Percentiles rank a stretch among this genome's conserved stretches.
Evolutionary conservation across 2,113 vertebrate genomes (phyloP).

Genomic region (Pterocles orientalis): DNA sequence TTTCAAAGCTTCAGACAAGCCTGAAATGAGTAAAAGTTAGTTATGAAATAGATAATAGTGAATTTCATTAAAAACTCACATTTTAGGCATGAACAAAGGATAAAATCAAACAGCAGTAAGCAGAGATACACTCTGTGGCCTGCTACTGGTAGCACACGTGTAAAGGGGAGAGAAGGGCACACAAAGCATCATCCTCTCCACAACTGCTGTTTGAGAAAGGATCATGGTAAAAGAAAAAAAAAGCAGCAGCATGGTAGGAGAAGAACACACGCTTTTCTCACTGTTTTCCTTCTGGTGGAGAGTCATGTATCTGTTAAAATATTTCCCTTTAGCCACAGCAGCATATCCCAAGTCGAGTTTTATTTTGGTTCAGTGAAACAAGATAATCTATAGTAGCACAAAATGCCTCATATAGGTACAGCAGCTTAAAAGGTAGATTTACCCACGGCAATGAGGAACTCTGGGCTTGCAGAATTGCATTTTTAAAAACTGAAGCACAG

Average conservation of each 20-base stretch:
- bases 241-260: accelerated
- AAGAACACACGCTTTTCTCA: neutral
- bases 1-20: neutral
- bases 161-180: neutral
- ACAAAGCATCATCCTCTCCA: neutral
- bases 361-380: neutral
- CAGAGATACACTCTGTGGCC: neutral
- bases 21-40: neutral
- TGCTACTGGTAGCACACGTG: neutral
- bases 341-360: neutral
- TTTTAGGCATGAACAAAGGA: neutral
- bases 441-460: neutral
- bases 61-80: neutral
- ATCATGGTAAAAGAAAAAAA: neutral
- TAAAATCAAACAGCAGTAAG: neutral
- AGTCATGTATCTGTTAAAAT: neutral
- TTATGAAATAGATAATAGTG: neutral
- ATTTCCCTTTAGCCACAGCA: neutral
- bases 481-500: neutral
- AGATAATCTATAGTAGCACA: neutral
- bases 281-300: neutral
- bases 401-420: neutral
- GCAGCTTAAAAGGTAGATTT: neutral
- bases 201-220: neutral
- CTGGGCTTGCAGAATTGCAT: neutral